Evolutionary conservation across 2,113 vertebrate genomes (phyloP), one percentile per base, ranked within the genome.

Genomic region (Oreochromis spilurus): DNA sequence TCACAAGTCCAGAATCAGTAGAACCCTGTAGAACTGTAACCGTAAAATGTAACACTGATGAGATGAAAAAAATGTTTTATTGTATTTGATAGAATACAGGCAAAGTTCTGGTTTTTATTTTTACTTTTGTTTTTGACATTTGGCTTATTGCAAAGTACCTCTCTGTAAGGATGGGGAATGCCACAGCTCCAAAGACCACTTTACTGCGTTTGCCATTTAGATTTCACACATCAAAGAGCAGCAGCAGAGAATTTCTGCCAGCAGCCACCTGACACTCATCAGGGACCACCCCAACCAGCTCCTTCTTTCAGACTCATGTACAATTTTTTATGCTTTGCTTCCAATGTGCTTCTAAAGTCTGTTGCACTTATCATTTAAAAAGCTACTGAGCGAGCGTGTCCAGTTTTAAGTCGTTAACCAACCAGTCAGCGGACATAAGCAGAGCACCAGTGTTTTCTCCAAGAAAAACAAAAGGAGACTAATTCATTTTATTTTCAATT

Each of bases 161-260:
- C 40, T 75, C 14, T 48, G 70, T 43, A 75, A 50, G 70, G 43
- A 31, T 75, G 67, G 67, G 38, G 40, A 72, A 2, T 45, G 67
- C 24, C 70, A 48, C 70, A 29, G 14, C 24, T 31, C 6, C 9
- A 50, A 29, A 75, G 70, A 19, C 43, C 24, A 50, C 24, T 75
- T 75, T 75, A 75, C 40, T 75, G 43, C 43, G 48, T 48, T 75
- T 75, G 70, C 70, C 43, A 48, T 75, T 75, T 75, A 75, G 40
- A 75, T 75, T 75, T 48, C 40, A 75, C 70, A 75, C 43, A 75
- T 75, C 67, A 75, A 72, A 72, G 67, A 45, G 21, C 38, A 72
- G 67, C 38, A 72, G 67, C 2, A 72, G 67, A 72, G 67, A 72
- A 45, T 72, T 72, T 72, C 21, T 72, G 67, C 67, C 67, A 72